A percentile compares a stretch with the other conserved stretches of the same genome.
These are phyloP conservation scores for Mus pahari DNA, from an alignment of 2,113 vertebrate species.

Conservation along the genomic window DNA sequence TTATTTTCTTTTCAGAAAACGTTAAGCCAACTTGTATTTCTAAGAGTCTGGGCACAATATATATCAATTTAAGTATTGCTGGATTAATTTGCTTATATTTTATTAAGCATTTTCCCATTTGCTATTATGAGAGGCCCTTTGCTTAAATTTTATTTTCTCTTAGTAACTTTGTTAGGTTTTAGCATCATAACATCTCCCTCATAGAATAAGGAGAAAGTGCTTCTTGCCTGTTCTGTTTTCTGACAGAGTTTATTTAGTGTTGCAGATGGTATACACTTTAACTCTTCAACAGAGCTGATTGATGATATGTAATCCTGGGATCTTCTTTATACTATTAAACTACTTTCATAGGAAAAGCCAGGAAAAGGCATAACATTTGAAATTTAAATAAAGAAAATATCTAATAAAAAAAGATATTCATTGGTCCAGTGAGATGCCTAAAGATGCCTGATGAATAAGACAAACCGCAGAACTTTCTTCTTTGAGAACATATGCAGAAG, in stretches of 20 bases:
- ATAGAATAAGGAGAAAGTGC: not conserved
- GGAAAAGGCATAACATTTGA: too few relatives aligned
- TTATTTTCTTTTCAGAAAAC: not conserved
- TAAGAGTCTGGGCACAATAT: not conserved
- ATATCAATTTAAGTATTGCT: not conserved
- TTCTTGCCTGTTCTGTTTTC: not conserved
- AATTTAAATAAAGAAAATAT: too few relatives aligned
- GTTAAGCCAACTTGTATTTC: not conserved
- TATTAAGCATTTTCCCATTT: not conserved
- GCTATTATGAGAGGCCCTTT: not conserved
- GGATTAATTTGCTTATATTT: not conserved
- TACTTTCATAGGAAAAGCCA: not conserved
- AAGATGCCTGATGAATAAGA: not conserved
- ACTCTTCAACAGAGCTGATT: not conserved
- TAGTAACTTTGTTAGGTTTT: not conserved
- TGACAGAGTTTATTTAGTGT: not conserved
- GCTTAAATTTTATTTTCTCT: slow-evolving; percentile 9
- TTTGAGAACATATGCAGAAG: not conserved
- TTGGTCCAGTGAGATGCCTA: not conserved
- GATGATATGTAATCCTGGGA: not conserved
- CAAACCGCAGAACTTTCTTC: not conserved
- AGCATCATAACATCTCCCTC: not conserved
- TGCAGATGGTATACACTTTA: not conserved
- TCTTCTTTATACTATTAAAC: slow-evolving; percentile 3
- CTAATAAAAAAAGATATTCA: not conserved